phyloP scores from a whole-genome alignment of 2,797 vertebrate species.

The Muraenolepis orangiensis region DNA sequence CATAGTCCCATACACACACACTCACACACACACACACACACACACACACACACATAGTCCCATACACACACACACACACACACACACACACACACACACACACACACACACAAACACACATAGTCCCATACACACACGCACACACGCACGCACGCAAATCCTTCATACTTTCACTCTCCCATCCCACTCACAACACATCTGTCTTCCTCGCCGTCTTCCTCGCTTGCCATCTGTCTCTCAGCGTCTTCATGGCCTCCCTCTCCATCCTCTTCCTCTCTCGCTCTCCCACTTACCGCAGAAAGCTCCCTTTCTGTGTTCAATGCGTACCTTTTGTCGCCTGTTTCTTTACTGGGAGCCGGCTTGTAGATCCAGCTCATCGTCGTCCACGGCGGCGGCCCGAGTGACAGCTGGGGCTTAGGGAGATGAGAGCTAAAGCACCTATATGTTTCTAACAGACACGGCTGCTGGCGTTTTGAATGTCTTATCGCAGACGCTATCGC shows the following conservation, averaged over 20 bases:
- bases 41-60: conserved; percentile 20
- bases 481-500: neutral
- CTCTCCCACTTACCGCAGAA: neutral
- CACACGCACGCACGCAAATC: neutral
- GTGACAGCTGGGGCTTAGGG: neutral
- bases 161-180: conserved; percentile 1
- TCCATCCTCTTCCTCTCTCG: conserved; percentile 2
- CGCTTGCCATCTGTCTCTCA: conserved; percentile 34
- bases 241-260: too few species aligned
- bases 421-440: neutral
- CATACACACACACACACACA: too few species aligned
- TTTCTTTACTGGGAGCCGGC: neutral
- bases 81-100: too few species aligned
- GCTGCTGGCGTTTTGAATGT: neutral
- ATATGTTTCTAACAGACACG: neutral
- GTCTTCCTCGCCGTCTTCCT: conserved; percentile 12
- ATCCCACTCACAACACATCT: conserved; percentile 20
- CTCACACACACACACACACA: conserved; percentile 28
- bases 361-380: neutral
- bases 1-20: conserved; percentile 23
- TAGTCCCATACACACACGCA: neutral
- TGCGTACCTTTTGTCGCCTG: neutral
- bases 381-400: neutral
- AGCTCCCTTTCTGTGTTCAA: neutral
- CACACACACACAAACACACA: conserved; percentile 17